Evolutionary conservation across 2,113 vertebrate species (phyloP).

Genomic region (Thoracochromis brauschi): DNA sequence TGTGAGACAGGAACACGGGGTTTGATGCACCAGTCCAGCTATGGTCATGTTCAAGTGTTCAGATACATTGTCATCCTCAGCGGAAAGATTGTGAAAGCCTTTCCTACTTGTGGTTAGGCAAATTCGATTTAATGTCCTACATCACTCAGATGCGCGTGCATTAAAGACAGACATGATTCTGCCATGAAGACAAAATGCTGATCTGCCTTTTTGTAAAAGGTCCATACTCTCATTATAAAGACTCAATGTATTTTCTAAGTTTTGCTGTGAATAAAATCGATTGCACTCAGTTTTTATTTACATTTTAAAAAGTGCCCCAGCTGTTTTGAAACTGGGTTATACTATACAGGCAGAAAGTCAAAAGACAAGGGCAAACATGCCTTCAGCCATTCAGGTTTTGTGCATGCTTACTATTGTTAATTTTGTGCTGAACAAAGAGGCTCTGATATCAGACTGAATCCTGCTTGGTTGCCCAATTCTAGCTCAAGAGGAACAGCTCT

Average conservation of each 20-base stretch:
- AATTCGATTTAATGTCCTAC: slow-evolving; percentile 92
- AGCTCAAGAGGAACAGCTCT: neutral
- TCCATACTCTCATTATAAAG: neutral
- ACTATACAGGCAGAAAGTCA: neutral
- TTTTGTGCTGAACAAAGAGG: neutral
- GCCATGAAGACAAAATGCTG: neutral
- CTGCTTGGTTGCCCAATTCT: neutral
- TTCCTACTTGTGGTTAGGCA: slow-evolving; percentile 89
- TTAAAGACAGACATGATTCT: neutral
- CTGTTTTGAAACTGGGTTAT: neutral
- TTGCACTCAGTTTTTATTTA: neutral
- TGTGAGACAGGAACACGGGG: slow-evolving; percentile 80
- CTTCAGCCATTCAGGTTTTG: neutral
- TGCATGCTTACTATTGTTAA: neutral
- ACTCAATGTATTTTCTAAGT: neutral
- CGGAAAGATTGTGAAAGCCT: slow-evolving; percentile 81
- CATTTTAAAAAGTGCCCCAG: neutral
- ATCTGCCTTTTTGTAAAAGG: neutral
- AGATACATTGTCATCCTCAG: slow-evolving; percentile 85
- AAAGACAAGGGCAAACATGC: neutral
- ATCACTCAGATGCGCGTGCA: slow-evolving; percentile 68
- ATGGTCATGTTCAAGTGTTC: slow-evolving; percentile 87
- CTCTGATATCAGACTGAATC: neutral
- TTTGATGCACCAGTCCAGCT: slow-evolving; percentile 76
- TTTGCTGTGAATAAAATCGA: neutral